phyloP scores from a whole-genome alignment of 2,113 vertebrate species.

The Nycticorax nycticorax region DNA sequence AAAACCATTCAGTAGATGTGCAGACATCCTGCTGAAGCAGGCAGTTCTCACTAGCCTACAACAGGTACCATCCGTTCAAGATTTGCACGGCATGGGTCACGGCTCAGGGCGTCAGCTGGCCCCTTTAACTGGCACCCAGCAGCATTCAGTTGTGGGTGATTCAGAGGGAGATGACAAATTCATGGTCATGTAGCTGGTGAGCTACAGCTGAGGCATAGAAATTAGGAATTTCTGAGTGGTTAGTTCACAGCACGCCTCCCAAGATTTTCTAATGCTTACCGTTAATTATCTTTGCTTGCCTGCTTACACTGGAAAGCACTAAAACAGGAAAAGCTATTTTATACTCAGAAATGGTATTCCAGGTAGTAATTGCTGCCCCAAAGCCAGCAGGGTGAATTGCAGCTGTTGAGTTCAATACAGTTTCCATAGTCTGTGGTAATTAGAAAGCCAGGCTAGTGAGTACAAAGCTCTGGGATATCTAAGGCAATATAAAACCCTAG shows the following conservation, averaged over 20 bases:
- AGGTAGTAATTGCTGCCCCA: background rate
- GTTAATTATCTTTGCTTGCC: background rate
- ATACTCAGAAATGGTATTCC: background rate
- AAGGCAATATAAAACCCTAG: background rate
- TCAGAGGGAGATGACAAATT: background rate
- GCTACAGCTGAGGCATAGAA: background rate
- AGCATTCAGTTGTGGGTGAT: background rate
- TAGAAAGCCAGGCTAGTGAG: background rate
- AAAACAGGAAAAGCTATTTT: background rate
- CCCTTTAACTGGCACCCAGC: background rate
- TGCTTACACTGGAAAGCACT: background rate
- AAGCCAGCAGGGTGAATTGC: background rate
- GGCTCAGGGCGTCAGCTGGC: background rate
- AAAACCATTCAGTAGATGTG: background rate
- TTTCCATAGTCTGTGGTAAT: background rate
- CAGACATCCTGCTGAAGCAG: background rate
- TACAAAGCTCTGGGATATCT: background rate
- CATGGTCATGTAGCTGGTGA: fast-evolving
- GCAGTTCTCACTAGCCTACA: background rate
- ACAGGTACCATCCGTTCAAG: background rate
- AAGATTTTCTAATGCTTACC: background rate
- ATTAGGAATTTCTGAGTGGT: background rate
- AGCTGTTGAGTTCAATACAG: background rate
- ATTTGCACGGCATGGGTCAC: fast-evolving
- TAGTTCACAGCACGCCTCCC: background rate